Conservation (phyloP, 2,113 vertebrate genomes). For the Tautogolabrus adspersus region DNA sequence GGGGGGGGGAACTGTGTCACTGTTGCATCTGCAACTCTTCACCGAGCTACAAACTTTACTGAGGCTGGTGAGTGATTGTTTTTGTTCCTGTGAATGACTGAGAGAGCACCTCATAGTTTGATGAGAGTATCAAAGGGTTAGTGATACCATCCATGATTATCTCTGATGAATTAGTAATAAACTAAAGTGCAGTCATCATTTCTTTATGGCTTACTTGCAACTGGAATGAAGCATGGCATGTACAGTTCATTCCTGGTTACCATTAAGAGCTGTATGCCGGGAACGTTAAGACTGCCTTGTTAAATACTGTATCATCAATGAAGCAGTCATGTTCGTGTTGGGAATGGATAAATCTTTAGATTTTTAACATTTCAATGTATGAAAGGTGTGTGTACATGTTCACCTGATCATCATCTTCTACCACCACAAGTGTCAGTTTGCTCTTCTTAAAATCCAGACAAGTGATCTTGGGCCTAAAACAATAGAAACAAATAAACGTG, state of each 20-base stretch:
- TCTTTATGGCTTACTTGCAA: too few relatives aligned
- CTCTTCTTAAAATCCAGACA: slow-evolving; percentile 97
- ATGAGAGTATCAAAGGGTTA: too few relatives aligned
- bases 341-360: neutral
- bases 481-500: neutral
- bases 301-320: neutral
- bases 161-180: neutral
- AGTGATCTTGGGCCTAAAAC: slow-evolving; percentile 96
- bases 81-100: too few relatives aligned
- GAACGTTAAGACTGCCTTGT: neutral
- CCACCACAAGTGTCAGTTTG: slow-evolving; percentile 96
- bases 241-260: too few relatives aligned
- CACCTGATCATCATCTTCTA: slow-evolving; percentile 98
- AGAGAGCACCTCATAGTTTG: too few relatives aligned
- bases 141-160: neutral
- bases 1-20: neutral
- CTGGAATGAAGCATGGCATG: too few relatives aligned
- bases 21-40: neutral
- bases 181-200: too few relatives aligned
- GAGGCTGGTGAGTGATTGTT: too few relatives aligned
- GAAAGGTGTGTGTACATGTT: neutral
- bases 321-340: too few relatives aligned
- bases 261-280: too few relatives aligned
- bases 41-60: too few relatives aligned
- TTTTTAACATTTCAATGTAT: slow-evolving; percentile 4